These are phyloP conservation scores for Falco naumanni DNA, from an alignment of 2,797 vertebrate genomes.

Conservation along the genomic window DNA sequence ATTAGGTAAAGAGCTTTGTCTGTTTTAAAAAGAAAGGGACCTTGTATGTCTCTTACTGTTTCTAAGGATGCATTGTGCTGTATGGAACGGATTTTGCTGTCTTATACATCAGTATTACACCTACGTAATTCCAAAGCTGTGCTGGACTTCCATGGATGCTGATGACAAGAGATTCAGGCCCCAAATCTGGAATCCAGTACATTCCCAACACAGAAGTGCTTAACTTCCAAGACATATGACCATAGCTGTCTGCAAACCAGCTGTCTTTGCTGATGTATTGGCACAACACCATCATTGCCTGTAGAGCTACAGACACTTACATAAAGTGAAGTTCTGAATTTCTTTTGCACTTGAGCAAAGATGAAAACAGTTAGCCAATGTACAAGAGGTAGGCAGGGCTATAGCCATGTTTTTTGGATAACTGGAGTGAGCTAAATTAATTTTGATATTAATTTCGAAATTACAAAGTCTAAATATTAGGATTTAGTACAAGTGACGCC, in stretches of 20 bases:
- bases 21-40: slow-evolving; percentile 1
- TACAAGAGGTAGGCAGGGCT: background rate
- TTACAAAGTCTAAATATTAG: background rate
- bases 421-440: background rate
- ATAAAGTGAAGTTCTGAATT: background rate
- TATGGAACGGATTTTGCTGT: slow-evolving; percentile 17
- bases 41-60: background rate
- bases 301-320: background rate
- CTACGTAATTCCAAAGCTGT: slow-evolving; percentile 20
- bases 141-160: background rate
- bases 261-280: background rate
- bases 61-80: slow-evolving; percentile 1
- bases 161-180: background rate
- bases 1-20: slow-evolving; percentile 6
- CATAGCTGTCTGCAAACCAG: background rate
- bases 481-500: background rate
- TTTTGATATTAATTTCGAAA: slow-evolving; percentile 8
- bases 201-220: background rate
- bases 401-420: background rate
- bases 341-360: background rate
- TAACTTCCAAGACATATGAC: background rate
- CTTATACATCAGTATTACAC: background rate
- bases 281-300: background rate
- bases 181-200: background rate
- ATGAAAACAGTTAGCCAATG: background rate